Conservation (phyloP, 2,888 invertebrate genomes). For the Chironomus riparius region DNA sequence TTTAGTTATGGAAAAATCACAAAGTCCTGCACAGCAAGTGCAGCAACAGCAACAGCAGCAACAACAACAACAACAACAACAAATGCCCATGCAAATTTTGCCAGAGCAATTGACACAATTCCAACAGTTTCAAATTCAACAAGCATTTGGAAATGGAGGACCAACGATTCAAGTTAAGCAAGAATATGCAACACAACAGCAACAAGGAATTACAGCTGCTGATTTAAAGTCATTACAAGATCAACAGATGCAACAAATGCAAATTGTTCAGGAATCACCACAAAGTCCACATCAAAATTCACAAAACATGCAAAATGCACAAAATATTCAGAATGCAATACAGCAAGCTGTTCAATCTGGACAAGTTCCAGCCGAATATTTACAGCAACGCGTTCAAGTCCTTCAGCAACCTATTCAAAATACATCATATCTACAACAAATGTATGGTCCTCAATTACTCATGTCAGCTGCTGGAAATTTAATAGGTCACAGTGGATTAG, state of each 20-base stretch:
- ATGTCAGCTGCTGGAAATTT: constrained; percentile 66
- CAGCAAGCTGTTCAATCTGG: constrained; percentile 56
- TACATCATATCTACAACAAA: constrained; percentile 64
- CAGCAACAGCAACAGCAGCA: constrained; percentile 30
- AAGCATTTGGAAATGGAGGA: constrained; percentile 45
- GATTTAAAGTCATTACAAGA: constrained; percentile 39
- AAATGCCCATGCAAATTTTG: constrained; percentile 33
- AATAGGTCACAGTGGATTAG: constrained; percentile 47
- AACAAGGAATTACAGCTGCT: constrained; percentile 30
- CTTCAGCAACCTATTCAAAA: constrained; percentile 69
- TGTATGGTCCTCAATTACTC: constrained; percentile 73
- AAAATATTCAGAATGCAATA: constrained; percentile 45
- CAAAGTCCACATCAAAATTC: constrained; percentile 44
- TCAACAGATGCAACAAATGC: constrained; percentile 44
- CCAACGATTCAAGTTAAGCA: constrained; percentile 42
- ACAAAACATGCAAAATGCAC: too few species aligned
- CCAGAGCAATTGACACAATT: constrained; percentile 45
- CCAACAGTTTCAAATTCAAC: constrained; percentile 51
- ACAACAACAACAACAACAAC: constrained; percentile 30
- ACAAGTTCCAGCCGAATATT: constrained; percentile 58
- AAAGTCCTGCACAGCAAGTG: constrained; percentile 42
- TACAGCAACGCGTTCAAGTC: constrained; percentile 70
- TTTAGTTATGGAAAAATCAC: constrained; percentile 55
- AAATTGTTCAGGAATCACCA: constrained; percentile 40
- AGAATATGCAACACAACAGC: constrained; percentile 38